phyloP scores from a whole-genome alignment of 2,888 invertebrate genomes.

The Dynastes hyllus region DNA sequence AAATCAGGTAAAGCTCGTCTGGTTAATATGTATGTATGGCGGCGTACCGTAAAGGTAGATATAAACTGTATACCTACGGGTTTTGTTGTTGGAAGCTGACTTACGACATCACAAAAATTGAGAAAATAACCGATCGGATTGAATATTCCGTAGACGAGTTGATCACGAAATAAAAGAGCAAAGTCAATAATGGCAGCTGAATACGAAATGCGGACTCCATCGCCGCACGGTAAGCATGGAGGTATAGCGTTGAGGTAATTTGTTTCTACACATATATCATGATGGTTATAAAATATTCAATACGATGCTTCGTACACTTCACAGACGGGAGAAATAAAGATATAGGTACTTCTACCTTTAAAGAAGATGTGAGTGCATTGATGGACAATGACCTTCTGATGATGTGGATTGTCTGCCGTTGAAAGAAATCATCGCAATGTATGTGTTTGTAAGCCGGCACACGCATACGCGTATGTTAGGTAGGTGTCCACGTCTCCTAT shows the following conservation, averaged over 20 bases:
- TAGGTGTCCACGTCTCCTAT: constrained; percentile 20
- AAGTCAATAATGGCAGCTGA: constrained; percentile 51
- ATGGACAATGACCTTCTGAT: constrained; percentile 50
- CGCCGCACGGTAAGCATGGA: not conserved
- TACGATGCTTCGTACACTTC: constrained; percentile 48
- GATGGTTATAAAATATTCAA: constrained; percentile 52
- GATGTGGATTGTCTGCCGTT: constrained; percentile 17
- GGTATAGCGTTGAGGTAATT: constrained; percentile 22
- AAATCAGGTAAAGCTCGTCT: constrained; percentile 41
- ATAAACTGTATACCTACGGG: constrained; percentile 20
- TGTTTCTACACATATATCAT: constrained; percentile 31
- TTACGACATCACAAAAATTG: constrained; percentile 52
- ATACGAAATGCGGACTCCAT: constrained; percentile 51
- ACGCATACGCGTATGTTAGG: constrained; percentile 20
- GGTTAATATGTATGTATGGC: constrained; percentile 37
- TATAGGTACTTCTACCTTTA: constrained; percentile 36
- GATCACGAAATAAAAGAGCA: constrained; percentile 58
- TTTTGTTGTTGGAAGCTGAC: constrained; percentile 49
- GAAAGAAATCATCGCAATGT: constrained; percentile 37
- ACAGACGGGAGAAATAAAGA: constrained; percentile 49
- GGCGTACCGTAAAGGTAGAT: constrained; percentile 29
- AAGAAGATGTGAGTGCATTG: constrained; percentile 51
- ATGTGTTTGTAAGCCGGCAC: constrained; percentile 7
- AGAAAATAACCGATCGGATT: constrained; percentile 51
- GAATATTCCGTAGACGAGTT: constrained; percentile 53